Conservation (phyloP, 2,113 vertebrate genomes). For the Stigmatopora nigra region DNA sequence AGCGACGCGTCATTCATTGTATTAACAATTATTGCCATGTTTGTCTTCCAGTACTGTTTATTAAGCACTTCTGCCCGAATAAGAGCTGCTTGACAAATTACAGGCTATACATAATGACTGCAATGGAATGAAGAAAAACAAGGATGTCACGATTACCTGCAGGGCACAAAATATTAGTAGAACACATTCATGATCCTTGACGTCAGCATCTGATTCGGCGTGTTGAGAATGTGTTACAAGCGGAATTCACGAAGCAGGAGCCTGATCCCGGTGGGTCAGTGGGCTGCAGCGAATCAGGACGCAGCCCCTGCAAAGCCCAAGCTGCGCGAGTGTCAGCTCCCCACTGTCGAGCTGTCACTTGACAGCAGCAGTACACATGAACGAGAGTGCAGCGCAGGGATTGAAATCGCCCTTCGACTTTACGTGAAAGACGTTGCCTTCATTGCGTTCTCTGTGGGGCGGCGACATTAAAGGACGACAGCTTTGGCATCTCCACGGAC, state of each 20-base stretch:
- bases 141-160: background rate
- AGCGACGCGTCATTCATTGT: background rate
- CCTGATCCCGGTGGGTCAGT: background rate
- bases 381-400: constrained; percentile 32
- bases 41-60: background rate
- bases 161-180: background rate
- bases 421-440: constrained; percentile 2
- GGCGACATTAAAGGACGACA: constrained; percentile 27
- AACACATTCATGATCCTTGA: background rate
- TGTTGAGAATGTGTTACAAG: background rate
- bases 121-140: background rate
- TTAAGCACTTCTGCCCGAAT: background rate
- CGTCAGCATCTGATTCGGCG: background rate
- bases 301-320: constrained; percentile 39
- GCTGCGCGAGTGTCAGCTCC: constrained; percentile 46
- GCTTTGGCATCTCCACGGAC: constrained; percentile 24
- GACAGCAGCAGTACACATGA: constrained; percentile 52
- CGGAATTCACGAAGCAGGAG: too few species aligned
- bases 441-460: constrained; percentile 22
- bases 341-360: constrained; percentile 59
- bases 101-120: background rate
- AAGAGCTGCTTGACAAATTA: background rate
- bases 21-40: background rate
- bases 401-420: constrained; percentile 9
- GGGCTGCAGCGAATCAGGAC: constrained; percentile 48